These are phyloP conservation scores for Myotis vivesi DNA, from an alignment of 2,797 vertebrate species.

Conservation along the genomic window DNA sequence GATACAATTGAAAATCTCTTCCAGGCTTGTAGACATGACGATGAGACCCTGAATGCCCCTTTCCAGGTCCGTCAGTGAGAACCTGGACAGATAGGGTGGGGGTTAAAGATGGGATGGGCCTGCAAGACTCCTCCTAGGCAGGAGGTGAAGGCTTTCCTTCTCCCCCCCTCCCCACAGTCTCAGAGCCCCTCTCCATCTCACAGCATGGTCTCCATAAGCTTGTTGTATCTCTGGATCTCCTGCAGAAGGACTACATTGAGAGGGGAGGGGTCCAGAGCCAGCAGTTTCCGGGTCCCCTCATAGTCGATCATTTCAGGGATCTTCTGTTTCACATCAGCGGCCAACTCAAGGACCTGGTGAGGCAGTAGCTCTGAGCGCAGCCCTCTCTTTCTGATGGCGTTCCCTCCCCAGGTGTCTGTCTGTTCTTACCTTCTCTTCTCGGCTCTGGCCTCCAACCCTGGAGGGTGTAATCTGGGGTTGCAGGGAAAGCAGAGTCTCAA, in stretches of 20 bases:
- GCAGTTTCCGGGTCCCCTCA: conserved; percentile 82
- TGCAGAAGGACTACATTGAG: conserved; percentile 92
- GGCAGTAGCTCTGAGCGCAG: neutral
- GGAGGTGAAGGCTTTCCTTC: neutral
- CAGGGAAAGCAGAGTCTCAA: conserved; percentile 92
- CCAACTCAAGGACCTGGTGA: conserved; percentile 89
- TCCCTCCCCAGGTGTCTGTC: neutral
- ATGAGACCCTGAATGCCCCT: conserved; percentile 92
- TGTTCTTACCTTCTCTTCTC: conserved; percentile 88
- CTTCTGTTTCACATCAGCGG: conserved; percentile 86
- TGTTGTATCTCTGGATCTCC: conserved; percentile 94
- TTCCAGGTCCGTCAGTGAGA: conserved; percentile 89
- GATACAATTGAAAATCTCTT: conserved; percentile 92
- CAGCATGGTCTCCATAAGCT: conserved; percentile 87
- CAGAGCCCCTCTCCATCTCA: conserved; percentile 22
- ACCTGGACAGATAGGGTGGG: conserved; percentile 74
- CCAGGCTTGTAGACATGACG: conserved; percentile 92
- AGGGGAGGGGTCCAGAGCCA: conserved; percentile 87
- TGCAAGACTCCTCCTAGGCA: neutral
- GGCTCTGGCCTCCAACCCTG: conserved; percentile 78
- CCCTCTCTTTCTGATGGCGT: neutral
- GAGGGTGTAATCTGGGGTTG: conserved; percentile 88
- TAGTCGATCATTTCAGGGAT: conserved; percentile 88
- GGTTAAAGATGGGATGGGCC: neutral
- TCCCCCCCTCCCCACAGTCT: neutral